Evolutionary conservation across 2,113 vertebrate genomes (phyloP), one percentile per base, ranked within the genome.

Genomic region (Mesitornis unicolor): DNA sequence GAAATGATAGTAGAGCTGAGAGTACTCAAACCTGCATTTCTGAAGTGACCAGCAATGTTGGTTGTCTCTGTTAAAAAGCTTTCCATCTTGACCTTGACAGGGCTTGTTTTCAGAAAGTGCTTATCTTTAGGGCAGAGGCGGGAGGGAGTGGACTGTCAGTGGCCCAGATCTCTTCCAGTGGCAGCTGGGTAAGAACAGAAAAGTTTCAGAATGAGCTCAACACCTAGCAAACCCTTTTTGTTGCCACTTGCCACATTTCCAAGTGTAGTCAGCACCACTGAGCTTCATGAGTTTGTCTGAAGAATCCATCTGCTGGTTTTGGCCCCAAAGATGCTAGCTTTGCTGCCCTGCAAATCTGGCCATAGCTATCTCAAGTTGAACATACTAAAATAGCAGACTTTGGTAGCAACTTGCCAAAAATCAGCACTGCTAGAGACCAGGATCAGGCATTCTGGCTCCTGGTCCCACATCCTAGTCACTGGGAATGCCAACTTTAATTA

Each of bases 281-380:
- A 77, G 86, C 42, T 71, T 87, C 48, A 38, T 38, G 73, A 91
- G 86, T 71, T 84, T 93, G 59, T 92, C 61, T 95, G 91, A 91
- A 92, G 96, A 95, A 92, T 70, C 91, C 91, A 90, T 84, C 95
- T 95, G 87, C 73, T 95, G 56, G 26, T 81, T 92, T 95, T 96
- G 89, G 91, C 77, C 89, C 69, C 43, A 59, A 31, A 84, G 73
- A 75, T 71, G 69, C 56, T 67, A 87, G 69, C 31, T 94, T 89
- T 93, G 77, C 48, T 95, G 76, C 86, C 89, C 77, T 92, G 93
- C n/a, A 89, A 84, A 94, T 91, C 74, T 87, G 65, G 65, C 77
- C 73, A 61, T 53, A 76, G 36, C 81, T 75, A 9, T 79, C 81
- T 92, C 77, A 79, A 87, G 87, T 50, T 61, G 40, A 89, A 75